Evolutionary conservation across 1,140 invertebrate species (phyloP), one percentile per base, ranked within the genome.

Genomic region (Ceratina calcarata): DNA sequence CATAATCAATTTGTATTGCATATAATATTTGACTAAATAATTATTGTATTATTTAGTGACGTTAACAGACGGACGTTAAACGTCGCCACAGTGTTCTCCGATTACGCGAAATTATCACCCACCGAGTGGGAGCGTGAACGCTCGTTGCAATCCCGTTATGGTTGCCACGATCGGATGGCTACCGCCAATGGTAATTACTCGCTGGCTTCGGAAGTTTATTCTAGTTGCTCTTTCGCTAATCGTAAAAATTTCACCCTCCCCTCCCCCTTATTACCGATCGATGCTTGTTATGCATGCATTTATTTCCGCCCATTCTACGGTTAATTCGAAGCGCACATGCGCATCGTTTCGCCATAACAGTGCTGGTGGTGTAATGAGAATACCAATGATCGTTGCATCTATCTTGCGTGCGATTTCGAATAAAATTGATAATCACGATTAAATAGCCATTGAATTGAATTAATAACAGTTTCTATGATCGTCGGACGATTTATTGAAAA

Each of bases 71-170:
- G 60, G 15, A 8, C 0, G 24, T 18, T 13, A 13, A 66, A 55
- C 18, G n/a, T 13, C 18, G 53, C 45, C 37, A 51, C 58, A 60
- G 24, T 32, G 49, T 61, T 60, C 55, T 74, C 71, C 57, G 71
- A 72, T 78, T 76, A n/a, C 37, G 60, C 20, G 58, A 83, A 85
- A 80, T 83, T 64, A 85, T 73, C 32, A 37, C 32, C 32, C 75
- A 55, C 24, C 24, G 55, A 49, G 57, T 57, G n/a, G 22, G 45
- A 67, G 64, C 49, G 37, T 24, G 22, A 37, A 69, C 32, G 18
- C 22, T n/a, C 55, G 37, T 2, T 61, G 58, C 64, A 32, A n/a
- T 73, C 13, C 64, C 62, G 68, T 76, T 76, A 81, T 81, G 58
- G 62, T 15, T 18, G 13, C 62, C 51, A 27, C 53, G 70, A 45